Conservation (phyloP, 2,888 invertebrate species). For the Drosophila koepferae region DNA sequence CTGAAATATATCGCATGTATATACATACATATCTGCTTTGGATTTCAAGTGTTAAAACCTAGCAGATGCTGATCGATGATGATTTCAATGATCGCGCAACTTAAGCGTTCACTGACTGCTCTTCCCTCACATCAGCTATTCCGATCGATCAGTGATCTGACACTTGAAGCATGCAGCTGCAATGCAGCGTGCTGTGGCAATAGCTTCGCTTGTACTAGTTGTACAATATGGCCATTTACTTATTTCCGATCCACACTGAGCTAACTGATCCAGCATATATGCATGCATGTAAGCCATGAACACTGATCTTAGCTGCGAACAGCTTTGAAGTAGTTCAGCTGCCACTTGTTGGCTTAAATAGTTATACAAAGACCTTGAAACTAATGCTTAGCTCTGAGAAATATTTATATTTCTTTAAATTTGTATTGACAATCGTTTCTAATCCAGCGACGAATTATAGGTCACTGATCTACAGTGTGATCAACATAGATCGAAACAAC, state of each 20-base stretch:
- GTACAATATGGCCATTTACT: neutral
- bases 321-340: neutral
- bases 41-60: conserved; percentile 6
- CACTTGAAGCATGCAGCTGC: neutral
- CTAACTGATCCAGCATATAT: neutral
- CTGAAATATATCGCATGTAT: neutral
- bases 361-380: neutral
- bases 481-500: neutral
- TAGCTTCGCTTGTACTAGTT: neutral
- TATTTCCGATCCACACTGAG: neutral
- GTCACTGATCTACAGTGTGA: neutral
- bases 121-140: neutral
- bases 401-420: neutral
- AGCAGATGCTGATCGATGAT: conserved; percentile 13
- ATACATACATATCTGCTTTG: neutral
- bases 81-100: conserved; percentile 5
- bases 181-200: conserved; percentile 1
- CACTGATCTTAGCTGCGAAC: neutral
- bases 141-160: neutral
- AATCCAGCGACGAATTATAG: neutral
- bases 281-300: neutral
- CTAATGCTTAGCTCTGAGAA: neutral
- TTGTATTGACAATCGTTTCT: neutral
- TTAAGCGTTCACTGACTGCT: neutral
- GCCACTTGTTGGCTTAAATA: neutral